Conservation (phyloP, 2,888 invertebrate species). For the Dryobota labecula region DNA sequence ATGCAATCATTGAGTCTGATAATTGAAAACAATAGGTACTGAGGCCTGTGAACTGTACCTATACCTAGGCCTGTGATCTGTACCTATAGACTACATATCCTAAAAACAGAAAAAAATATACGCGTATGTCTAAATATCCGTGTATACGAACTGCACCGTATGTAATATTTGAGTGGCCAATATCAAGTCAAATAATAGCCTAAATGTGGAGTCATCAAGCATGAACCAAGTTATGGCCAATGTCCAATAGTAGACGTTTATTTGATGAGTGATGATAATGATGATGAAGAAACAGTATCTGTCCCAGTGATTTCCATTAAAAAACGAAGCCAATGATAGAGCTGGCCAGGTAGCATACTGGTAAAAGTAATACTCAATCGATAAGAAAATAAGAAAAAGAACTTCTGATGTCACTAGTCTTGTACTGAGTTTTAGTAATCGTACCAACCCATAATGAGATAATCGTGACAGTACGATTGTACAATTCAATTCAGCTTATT, state of each 20-base stretch:
- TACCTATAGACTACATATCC: too few species aligned
- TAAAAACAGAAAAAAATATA: neutral
- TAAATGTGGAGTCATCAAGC: neutral
- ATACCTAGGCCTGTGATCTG: neutral
- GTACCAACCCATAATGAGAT: neutral
- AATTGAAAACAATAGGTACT: slow-evolving; percentile 22
- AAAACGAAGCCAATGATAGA: neutral
- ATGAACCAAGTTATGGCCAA: neutral
- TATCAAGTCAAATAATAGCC: neutral
- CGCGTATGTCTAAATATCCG: neutral
- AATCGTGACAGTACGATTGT: neutral
- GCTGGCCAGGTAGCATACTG: too few species aligned
- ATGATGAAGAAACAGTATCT: neutral
- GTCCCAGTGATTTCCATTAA: neutral
- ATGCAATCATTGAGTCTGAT: slow-evolving; percentile 8
- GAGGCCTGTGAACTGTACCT: neutral
- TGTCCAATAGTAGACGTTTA: neutral
- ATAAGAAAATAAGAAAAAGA: neutral
- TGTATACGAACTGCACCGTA: too few species aligned
- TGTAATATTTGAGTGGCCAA: neutral
- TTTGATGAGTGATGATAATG: neutral
- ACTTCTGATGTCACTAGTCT: neutral
- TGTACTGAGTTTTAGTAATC: neutral
- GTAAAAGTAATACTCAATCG: neutral
- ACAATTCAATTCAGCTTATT: slow-evolving; percentile 18